A percentile compares a stretch with the other conserved stretches of the same genome.
phyloP scores from a whole-genome alignment of 2,797 vertebrate genomes.

The Hoplostethus atlanticus region DNA sequence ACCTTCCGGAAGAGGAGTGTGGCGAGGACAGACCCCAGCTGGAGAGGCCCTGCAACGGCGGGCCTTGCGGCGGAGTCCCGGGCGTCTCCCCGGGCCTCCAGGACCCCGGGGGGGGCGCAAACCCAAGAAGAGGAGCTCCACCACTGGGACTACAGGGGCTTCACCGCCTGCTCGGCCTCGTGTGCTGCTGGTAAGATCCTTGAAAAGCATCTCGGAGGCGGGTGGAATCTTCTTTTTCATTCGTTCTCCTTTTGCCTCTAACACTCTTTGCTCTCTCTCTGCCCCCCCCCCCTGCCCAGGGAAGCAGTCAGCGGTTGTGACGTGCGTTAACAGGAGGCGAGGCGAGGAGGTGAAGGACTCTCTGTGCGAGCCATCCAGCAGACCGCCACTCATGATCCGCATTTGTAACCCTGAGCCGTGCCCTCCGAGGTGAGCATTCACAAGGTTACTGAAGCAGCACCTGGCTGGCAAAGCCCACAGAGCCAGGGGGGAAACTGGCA shows the following conservation, averaged over 20 bases:
- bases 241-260: neutral
- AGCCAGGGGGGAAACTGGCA: neutral
- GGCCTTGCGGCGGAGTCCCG: conserved; percentile 76
- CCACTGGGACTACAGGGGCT: conserved; percentile 91
- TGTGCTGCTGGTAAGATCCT: conserved; percentile 88
- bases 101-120: conserved; percentile 32
- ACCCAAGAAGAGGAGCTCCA: conserved; percentile 70
- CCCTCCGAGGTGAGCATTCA: conserved; percentile 86
- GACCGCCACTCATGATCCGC: conserved; percentile 85
- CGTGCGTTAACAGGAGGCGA: conserved; percentile 85
- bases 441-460: neutral
- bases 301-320: conserved; percentile 88
- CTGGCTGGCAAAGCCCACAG: neutral
- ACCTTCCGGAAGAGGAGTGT: conserved; percentile 93
- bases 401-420: conserved; percentile 88
- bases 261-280: neutral
- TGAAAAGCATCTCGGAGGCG: neutral
- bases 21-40: conserved; percentile 78
- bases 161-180: conserved; percentile 88
- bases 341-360: conserved; percentile 82
- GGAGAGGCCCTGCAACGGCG: conserved; percentile 82
- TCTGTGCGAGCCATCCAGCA: conserved; percentile 84
- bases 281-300: conserved; percentile 74
- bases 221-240: neutral
- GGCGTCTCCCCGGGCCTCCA: conserved; percentile 37